Evolutionary conservation across 2,888 invertebrate species (phyloP).

Genomic region (Spatulosminthurus flaviceps): DNA sequence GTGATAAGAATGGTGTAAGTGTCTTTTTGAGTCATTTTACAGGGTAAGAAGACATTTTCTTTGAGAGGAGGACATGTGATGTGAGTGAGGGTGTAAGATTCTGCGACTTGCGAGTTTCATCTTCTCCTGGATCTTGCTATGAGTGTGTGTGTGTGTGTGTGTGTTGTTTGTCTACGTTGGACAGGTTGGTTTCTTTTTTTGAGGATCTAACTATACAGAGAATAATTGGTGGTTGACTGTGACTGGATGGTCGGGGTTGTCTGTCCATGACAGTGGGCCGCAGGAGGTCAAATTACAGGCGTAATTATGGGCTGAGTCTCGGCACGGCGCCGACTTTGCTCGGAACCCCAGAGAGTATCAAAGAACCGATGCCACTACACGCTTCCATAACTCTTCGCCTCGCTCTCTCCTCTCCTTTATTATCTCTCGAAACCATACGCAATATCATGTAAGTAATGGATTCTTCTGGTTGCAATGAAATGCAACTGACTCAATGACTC

Average conservation of each 20-base stretch:
- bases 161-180: conserved; percentile 2
- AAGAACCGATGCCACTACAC: conserved; percentile 41
- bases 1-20: background rate
- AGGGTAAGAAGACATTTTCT: background rate
- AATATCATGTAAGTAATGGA: conserved; percentile 25
- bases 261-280: conserved; percentile 52
- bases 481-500: conserved; percentile 32
- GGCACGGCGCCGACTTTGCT: conserved; percentile 49
- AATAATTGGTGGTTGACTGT: conserved; percentile 32
- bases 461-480: conserved; percentile 30
- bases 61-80: background rate
- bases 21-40: background rate
- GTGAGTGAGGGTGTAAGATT: background rate
- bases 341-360: conserved; percentile 47
- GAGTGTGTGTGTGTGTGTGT: background rate
- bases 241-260: conserved; percentile 25
- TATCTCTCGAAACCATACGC: conserved; percentile 33
- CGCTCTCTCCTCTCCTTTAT: conserved; percentile 22
- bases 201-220: background rate
- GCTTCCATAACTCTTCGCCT: conserved; percentile 21
- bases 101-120: too few species aligned
- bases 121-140: too few species aligned
- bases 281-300: conserved; percentile 55
- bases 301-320: conserved; percentile 54
- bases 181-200: conserved; percentile 19